Base-by-base conservation (phyloP, 2,113 vertebrate species). In the Caracal caracal region DNA sequence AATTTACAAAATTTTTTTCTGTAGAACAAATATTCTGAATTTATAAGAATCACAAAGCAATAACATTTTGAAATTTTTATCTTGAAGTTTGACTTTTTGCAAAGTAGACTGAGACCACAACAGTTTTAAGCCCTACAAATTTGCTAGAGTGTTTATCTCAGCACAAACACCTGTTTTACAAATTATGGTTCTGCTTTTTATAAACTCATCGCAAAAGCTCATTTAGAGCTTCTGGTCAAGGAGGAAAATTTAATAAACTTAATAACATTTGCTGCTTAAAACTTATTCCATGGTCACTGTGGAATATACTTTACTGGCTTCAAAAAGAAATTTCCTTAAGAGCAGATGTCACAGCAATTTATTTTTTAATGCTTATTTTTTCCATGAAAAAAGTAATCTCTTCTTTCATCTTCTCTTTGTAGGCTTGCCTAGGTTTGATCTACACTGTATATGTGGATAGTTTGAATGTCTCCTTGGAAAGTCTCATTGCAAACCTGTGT, bases 381-480 rank as follows among this genome's bases (percentile, higher is more conserved):
- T 90, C 22, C 65, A 19, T 94, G 13, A 93, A 73, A 56, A 56
- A 81, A 95, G 86, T 59, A 59, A 59, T 59, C 19, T 59, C 81
- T 84, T 82, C 47, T 94, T 91, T 0, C 40, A 28, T 98, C 94
- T 89, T 96, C 95, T 98, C 26, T 98, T 94, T 97, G 68, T 94
- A 99, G 99, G 99, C 99, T 91, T 99, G 99, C 98, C 99, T 99
- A 96, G 99, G 99, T 88, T 98, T 99, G 97, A 99, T 99, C 98
- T 99, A 99, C 96, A 99, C 99, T 0, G 99, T 99, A 47, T 99
- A 99, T 94, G 99, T 99, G 43, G 99, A 99, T 96, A 99, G 99
- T 97, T 98, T 99, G 95, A 99, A 97, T 91, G 99, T 99, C 95
- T 99, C 99, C 49, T 98, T 99, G 98, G 99, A 99, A 97, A 99